Base-by-base conservation (phyloP, 1,140 invertebrate genomes). In the Ceratina australensis region DNA sequence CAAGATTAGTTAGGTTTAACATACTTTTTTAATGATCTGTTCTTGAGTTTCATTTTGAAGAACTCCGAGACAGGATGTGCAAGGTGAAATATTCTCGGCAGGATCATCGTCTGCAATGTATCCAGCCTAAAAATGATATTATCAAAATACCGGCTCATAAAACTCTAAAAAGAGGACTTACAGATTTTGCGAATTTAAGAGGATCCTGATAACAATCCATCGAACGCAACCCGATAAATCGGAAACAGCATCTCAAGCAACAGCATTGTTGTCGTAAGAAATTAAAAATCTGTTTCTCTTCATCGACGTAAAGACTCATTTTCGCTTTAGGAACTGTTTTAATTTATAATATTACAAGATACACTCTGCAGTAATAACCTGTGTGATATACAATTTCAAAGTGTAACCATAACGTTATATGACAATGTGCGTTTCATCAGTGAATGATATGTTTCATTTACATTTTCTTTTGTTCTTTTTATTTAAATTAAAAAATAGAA, bases 51-150 rank as follows among this genome's bases (percentile, higher is more conserved):
- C 82, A 75, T 93, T 83, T 75, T 95, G 93, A 26, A 96, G 92
- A n/a, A 96, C 89, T 54, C 94, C 95, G 52, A 96, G 83, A 88
- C 95, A 96, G 12, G 92, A 90, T 0, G 93, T 82, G 83, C 95
- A 96, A 7, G 92, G 79, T 79, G 90, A 88, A 2, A 81, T 50
- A 52, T 93, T 91, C n/a, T 20, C 47, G 22, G 12, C 12, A 12
- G 12, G 49, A 66, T 90, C 86, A 28, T 80, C 72, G 8, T 20
- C 22, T 60, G 84, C 81, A 10, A 86, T 79, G 73, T 85, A 88
- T 22, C 78, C 83, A n/a, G 88, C 59, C 90, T 91, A 85, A 79
- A n/a, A 68, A 59, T 22, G 42, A 20, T n/a, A 69, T 10, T 16
- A 26, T 50, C 33, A 49, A 15, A 24, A 59, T 28, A 24, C n/a